Evolutionary conservation across 1,140 invertebrate species (phyloP), one percentile per base, ranked within the genome.

Genomic region (Zaprionus inermis): DNA sequence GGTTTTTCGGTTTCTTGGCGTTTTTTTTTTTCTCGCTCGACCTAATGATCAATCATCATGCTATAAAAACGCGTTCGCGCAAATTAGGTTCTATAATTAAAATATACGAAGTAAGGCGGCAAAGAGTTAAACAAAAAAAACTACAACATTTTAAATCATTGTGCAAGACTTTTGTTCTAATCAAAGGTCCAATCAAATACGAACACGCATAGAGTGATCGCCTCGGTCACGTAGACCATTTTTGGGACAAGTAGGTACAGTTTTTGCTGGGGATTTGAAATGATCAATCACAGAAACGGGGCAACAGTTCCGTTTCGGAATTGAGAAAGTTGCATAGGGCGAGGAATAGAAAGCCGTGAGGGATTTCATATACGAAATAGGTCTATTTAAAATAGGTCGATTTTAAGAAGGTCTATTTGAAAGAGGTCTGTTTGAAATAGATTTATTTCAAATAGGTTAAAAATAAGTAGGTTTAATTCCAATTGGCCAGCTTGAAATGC

Each of bases 11-110:
- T 78, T 64, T 69, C 36, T 71, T 36, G 6, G 30, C 3, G 24
- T 5, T 58, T 61, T 49, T 30, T 66, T 52, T 28, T 36, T 61
- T 73, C 74, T 69, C 56, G 55, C 59, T 56, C 63, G 73, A 79
- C 70, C 71, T 72, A 88, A 88, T 88, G 84, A 88, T 89, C 84
- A 88, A 88, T 88, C 83, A 88, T 82, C 76, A 79, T 60, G 58
- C 11, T 69, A 72, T 58, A 72, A 65, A 59, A 75, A 65, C 72
- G 75, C 59, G 68, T 75, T 78, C 73, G 75, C 75, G 66, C 77
- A 89, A 88, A 84, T 88, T 88, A 88, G 68, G 82, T 88, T 88
- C 84, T 88, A 89, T 88, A 88, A 88, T 88, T 88, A 84, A 78
- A 73, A 72, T 59, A 68, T 80, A 54, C 41, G 68, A 30, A 59